phyloP scores from a whole-genome alignment of 2,888 invertebrate genomes.

The Pristionchus japonicus region DNA sequence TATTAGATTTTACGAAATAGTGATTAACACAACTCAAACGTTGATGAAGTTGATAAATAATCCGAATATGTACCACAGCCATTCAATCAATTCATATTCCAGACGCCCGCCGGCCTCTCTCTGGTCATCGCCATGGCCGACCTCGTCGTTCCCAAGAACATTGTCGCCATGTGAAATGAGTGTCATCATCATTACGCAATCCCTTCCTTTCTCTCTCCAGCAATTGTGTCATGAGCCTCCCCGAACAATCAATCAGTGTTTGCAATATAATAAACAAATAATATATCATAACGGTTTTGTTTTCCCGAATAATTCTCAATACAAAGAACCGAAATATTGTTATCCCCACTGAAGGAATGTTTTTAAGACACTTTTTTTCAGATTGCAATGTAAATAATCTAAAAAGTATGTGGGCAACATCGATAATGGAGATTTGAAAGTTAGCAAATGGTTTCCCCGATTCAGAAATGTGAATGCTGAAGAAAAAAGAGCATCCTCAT shows the following conservation, averaged over 20 bases:
- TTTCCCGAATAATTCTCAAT: too few species aligned
- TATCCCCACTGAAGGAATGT: too few species aligned
- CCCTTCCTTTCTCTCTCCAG: not conserved
- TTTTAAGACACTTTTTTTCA: too few species aligned
- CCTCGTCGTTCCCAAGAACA: constrained; percentile 14
- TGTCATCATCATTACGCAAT: not conserved
- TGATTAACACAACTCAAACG: not conserved
- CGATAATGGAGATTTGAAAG: too few species aligned
- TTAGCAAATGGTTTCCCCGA: too few species aligned
- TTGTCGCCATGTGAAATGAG: not conserved
- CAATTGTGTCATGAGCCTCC: not conserved
- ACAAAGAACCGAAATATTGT: too few species aligned
- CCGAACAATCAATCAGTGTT: not conserved
- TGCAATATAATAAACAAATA: not conserved
- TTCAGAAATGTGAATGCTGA: too few species aligned
- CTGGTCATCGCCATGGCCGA: not conserved
- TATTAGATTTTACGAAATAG: not conserved
- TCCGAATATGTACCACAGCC: too few species aligned
- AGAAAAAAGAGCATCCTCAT: too few species aligned
- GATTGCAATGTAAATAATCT: too few species aligned
- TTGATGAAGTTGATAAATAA: not conserved
- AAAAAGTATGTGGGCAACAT: too few species aligned
- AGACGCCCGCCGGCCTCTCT: constrained; percentile 1
- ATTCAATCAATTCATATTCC: not conserved
- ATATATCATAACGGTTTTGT: too few species aligned